Base-by-base conservation (phyloP, 1,140 invertebrate genomes). In the Tetranychus urticae region DNA sequence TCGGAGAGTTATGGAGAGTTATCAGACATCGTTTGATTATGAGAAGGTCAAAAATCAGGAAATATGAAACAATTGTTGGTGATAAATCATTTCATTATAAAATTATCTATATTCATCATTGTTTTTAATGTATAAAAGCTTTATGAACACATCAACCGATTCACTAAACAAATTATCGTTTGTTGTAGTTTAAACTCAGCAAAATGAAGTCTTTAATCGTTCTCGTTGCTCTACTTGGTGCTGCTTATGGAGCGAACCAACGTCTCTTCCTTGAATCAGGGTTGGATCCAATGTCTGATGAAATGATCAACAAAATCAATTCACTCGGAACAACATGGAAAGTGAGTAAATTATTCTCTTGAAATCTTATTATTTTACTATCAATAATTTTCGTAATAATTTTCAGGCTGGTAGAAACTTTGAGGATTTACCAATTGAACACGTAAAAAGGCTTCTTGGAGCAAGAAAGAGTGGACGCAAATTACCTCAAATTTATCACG, bases 321-420 rank as follows among this genome's bases (percentile, higher is more conserved):
- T 68, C 66, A 7, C 70, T 80, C 63, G 75, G 81, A 57, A 74
- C 72, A 13, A 79, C 79, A 58, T 86, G 84, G 84, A 80, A 72
- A 67, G 75, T 60, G 34, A 48, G 58, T 35, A 48, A 34, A 13
- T 50, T 52, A 56, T 6, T n/a, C 5, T 50, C 14, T 14, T 57
- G 7, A 5, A 23, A 47, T 58, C 33, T 3, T 8, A 31, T 42
- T 13, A 42, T 10, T 5, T n/a, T 10, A 60, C 4, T n/a, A 23
- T 23, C 23, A 23, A 31, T 60, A 5, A n/a, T 3, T 48, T 31
- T 45, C 1, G 1, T 10, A 7, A 6, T 46, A 42, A 12, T 60
- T 50, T 50, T 48, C 23, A 60, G 58, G 58, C 58, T 33, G 31
- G 58, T n/a, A 14, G 36, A 50, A 48, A 60, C 36, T 60, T 60